A percentile compares a stretch with the other conserved stretches of the same genome.
Conservation (phyloP, 1,140 invertebrate species). For the Drosophila malerkotliana region DNA sequence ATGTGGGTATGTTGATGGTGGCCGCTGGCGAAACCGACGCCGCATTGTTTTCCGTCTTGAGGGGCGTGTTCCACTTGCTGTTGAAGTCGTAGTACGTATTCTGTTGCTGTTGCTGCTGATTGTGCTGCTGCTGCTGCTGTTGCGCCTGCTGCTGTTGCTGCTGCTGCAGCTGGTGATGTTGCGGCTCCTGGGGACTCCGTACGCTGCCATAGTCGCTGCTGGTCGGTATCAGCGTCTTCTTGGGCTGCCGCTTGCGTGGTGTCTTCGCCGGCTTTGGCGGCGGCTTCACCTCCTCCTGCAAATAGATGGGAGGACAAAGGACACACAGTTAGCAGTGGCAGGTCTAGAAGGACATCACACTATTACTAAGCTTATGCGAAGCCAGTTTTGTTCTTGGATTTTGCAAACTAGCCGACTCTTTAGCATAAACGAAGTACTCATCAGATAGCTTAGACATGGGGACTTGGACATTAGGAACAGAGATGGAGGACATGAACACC, state of each 20-base stretch:
- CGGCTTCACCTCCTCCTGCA: constrained; percentile 75
- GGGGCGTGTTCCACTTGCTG: constrained; percentile 79
- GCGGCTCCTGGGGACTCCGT: constrained; percentile 74
- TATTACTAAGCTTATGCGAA: background rate
- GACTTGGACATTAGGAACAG: constrained; percentile 18
- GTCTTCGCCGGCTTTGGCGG: constrained; percentile 77
- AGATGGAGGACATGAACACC: constrained; percentile 20
- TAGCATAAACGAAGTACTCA: too few relatives aligned
- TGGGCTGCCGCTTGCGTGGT: constrained; percentile 78
- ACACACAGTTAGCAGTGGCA: background rate
- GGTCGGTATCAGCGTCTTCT: constrained; percentile 77
- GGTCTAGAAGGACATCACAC: background rate
- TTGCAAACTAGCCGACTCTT: too few relatives aligned
- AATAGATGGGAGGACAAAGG: background rate
- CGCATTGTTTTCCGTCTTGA: constrained; percentile 79
- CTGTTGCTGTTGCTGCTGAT: constrained; percentile 74
- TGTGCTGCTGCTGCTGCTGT: constrained; percentile 57
- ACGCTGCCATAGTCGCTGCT: constrained; percentile 74
- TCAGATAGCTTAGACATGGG: constrained; percentile 31
- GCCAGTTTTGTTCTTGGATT: too few relatives aligned
- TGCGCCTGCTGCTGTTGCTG: constrained; percentile 64
- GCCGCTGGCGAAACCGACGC: constrained; percentile 74
- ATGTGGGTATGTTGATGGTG: constrained; percentile 83
- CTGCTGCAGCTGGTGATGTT: constrained; percentile 72
- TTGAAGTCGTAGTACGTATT: constrained; percentile 82